Percentiles rank a stretch among this genome's conserved stretches.
phyloP scores from a whole-genome alignment of 2,888 invertebrate species.

The Drosophila formosana region DNA sequence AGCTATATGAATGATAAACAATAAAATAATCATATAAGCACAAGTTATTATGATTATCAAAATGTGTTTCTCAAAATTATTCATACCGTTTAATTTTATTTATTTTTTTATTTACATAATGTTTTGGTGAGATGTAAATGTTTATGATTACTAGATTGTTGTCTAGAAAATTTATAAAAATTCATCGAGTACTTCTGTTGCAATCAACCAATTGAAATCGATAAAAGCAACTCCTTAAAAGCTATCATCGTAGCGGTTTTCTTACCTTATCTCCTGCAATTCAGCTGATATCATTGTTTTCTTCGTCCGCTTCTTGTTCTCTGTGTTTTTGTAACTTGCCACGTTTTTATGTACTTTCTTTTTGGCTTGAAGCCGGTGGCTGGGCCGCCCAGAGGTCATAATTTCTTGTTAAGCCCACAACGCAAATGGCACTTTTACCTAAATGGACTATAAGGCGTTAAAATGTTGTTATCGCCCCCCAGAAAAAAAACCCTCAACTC shows the following conservation, averaged over 20 bases:
- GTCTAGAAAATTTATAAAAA: background rate
- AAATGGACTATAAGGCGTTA: constrained; percentile 83
- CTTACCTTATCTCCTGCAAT: constrained; percentile 8
- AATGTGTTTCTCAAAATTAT: constrained; percentile 20
- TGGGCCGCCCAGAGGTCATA: constrained; percentile 72
- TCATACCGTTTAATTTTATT: constrained; percentile 9
- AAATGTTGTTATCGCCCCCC: constrained; percentile 73
- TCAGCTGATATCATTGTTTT: constrained; percentile 4
- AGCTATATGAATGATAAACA: constrained; percentile 8
- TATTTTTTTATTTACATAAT: background rate
- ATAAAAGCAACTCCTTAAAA: background rate
- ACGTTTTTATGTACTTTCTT: constrained; percentile 43
- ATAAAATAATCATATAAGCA: constrained; percentile 11
- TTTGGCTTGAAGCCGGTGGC: constrained; percentile 28
- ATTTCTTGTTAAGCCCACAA: constrained; percentile 82
- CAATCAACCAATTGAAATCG: constrained; percentile 5
- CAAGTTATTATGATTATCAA: constrained; percentile 12
- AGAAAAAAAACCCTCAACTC: constrained; percentile 4
- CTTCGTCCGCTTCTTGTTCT: background rate
- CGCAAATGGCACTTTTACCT: constrained; percentile 83
- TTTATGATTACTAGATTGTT: constrained; percentile 1
- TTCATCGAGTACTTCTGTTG: background rate
- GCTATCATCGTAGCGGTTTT: background rate
- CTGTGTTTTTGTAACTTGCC: constrained; percentile 11
- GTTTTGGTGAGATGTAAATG: background rate